Percentiles rank a stretch among this genome's conserved stretches.
Conservation (phyloP, 2,888 invertebrate species). For the Drosophila histrio region DNA sequence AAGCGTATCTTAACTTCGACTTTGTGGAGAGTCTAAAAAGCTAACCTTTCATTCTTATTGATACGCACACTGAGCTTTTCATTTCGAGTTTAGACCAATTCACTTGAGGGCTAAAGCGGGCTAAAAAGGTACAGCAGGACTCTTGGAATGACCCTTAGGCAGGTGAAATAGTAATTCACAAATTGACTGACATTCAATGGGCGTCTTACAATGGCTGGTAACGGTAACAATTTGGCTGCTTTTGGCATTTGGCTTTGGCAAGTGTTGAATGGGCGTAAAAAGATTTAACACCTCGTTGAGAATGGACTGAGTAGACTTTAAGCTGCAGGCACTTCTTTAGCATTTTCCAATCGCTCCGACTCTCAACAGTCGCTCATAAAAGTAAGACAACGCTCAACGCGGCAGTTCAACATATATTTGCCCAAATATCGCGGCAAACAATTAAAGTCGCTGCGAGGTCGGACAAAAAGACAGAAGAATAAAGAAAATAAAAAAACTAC, state of each 20-base stretch:
- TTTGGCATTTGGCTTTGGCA: constrained; percentile 29
- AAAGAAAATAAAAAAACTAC: constrained; percentile 21
- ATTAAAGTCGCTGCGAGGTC: constrained; percentile 67
- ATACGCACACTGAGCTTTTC: constrained; percentile 31
- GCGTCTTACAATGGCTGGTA: constrained; percentile 37
- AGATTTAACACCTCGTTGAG: constrained; percentile 58
- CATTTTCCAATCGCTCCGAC: background rate
- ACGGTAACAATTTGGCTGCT: constrained; percentile 40
- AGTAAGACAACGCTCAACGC: constrained; percentile 30
- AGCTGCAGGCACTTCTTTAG: constrained; percentile 2
- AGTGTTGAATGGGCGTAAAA: constrained; percentile 33
- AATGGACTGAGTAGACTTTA: constrained; percentile 10
- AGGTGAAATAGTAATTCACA: constrained; percentile 72
- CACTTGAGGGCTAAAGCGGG: constrained; percentile 17
- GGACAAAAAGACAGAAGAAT: constrained; percentile 6
- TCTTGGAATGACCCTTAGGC: constrained; percentile 47
- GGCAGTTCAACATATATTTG: constrained; percentile 20
- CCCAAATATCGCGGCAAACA: constrained; percentile 24
- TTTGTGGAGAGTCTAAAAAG: background rate
- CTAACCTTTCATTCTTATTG: constrained; percentile 37
- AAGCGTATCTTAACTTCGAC: constrained; percentile 19
- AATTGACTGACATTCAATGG: constrained; percentile 70
- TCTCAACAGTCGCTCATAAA: constrained; percentile 32
- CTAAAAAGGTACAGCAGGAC: constrained; percentile 29
- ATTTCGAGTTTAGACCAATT: constrained; percentile 25